Evolutionary conservation across 2,113 vertebrate species (phyloP), one percentile per base, ranked within the genome.

Genomic region (Podarcis cretensis): DNA sequence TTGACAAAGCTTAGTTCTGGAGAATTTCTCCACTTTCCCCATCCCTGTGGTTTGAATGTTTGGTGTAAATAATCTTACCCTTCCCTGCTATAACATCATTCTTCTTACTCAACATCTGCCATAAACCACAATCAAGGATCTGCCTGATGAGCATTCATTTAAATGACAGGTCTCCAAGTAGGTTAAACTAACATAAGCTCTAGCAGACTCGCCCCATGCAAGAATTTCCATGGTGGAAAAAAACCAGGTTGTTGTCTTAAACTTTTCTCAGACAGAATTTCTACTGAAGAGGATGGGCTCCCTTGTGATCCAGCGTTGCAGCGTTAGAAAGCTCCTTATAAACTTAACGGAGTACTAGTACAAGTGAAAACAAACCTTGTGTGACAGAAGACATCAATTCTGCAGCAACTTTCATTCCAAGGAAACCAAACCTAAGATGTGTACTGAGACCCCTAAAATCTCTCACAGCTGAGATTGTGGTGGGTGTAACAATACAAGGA

Each of bases 181-280:
- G 73, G 79, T 54, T 30, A n/a, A 0, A 0, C 57, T 69, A 87
- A 48, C 25, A 63, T 54, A n/a, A 69, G 30, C 80, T 92, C 66
- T 43, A 86, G 81, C 83, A 92, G 90, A 68, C 48, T 83, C 6
- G 37, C 68, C 79, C 81, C 76, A 63, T 73, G 25, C 0, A 0
- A 77, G 68, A 87, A 20, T 21, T 86, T 25, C 66, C 8, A 63
- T 59, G 85, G 20, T 27, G 66, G 74, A 27, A 18, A 35, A 37
- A 69, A 8, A 43, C 5, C 8, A 71, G 13, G 30, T 30, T 30
- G 10, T 18, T 79, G 77, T 35, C 32, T 90, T 5, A 90, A 10
- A 35, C 20, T 87, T 91, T 32, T 48, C 83, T 89, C 21, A 84
- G 68, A 85, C 93, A 91, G 86, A 93, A 90, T 85, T 69, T 73